These are phyloP conservation scores for Gobius niger DNA, from an alignment of 2,113 vertebrate genomes.

Conservation along the genomic window DNA sequence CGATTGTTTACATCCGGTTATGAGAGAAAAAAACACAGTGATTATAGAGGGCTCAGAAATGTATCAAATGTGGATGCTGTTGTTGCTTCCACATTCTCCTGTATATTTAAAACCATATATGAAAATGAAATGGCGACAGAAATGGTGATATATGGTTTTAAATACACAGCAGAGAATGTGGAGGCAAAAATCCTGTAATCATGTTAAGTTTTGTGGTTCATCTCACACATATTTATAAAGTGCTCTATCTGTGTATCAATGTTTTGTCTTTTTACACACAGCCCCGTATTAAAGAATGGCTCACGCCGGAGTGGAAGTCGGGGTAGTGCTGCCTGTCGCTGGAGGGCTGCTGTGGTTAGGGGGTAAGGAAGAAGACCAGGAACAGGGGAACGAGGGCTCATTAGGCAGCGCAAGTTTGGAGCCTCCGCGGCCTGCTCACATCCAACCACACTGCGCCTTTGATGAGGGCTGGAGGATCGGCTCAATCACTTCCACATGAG, in stretches of 20 bases:
- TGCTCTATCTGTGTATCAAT: not conserved
- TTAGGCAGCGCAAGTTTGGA: conserved; percentile 80
- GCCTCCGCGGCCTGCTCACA: conserved; percentile 76
- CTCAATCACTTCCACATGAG: conserved; percentile 84
- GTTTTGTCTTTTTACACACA: not conserved
- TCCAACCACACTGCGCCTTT: conserved; percentile 80
- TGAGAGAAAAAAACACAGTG: no score
- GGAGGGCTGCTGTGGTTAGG: conserved; percentile 41
- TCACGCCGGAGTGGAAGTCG: conserved; percentile 21
- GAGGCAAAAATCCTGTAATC: no score
- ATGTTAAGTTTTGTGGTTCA: no score
- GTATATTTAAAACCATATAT: no score
- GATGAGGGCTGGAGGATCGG: conserved; percentile 80
- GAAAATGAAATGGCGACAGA: no score
- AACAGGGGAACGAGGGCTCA: conserved; percentile 66
- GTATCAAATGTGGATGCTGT: no score
- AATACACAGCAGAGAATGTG: no score
- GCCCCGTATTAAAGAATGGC: conserved; percentile 9
- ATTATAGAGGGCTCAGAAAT: no score
- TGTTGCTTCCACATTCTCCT: no score
- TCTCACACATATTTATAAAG: no score
- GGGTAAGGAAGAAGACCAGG: conserved; percentile 39
- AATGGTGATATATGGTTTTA: no score
- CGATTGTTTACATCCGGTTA: no score
- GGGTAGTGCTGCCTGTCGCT: conserved; percentile 37